Evolutionary conservation across 1,140 invertebrate genomes (phyloP).

Genomic region (Formica selysi): DNA sequence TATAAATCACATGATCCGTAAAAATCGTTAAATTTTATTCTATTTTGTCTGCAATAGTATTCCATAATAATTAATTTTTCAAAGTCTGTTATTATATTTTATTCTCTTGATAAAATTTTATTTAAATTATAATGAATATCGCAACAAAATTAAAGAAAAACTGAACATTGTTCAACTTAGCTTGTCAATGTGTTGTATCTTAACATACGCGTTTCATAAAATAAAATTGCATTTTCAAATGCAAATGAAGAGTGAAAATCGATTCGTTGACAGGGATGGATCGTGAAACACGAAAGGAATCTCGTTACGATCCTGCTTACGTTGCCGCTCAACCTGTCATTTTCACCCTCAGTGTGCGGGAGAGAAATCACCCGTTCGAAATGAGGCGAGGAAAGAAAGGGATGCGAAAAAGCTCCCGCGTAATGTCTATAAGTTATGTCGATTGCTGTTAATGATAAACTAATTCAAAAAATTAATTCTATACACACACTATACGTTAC

Average conservation of each 20-base stretch:
- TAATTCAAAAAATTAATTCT: slow-evolving; percentile 11
- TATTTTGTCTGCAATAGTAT: slow-evolving; percentile 10
- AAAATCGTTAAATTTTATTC: not conserved
- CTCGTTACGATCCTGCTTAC: slow-evolving; percentile 32
- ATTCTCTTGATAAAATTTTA: not conserved
- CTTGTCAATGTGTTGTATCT: not conserved
- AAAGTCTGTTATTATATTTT: not conserved
- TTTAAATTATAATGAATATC: not conserved
- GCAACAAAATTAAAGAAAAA: not conserved
- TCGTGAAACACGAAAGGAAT: slow-evolving; percentile 31
- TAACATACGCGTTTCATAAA: not conserved
- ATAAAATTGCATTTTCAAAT: not conserved
- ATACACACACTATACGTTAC: not conserved
- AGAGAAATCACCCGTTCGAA: slow-evolving; percentile 34
- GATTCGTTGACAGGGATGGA: slow-evolving; percentile 20
- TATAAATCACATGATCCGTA: not conserved
- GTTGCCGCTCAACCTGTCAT: not conserved
- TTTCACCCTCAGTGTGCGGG: not conserved
- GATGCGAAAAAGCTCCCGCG: not conserved
- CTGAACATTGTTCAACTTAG: not conserved
- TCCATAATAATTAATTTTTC: not conserved
- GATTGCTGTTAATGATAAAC: not conserved
- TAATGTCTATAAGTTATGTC: slow-evolving; percentile 12
- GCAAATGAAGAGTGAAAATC: slow-evolving; percentile 15
- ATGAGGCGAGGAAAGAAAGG: slow-evolving; percentile 31